Evolutionary conservation across 2,888 invertebrate genomes (phyloP), one percentile per base, ranked within the genome.

Genomic region (Sympetrum striolatum): DNA sequence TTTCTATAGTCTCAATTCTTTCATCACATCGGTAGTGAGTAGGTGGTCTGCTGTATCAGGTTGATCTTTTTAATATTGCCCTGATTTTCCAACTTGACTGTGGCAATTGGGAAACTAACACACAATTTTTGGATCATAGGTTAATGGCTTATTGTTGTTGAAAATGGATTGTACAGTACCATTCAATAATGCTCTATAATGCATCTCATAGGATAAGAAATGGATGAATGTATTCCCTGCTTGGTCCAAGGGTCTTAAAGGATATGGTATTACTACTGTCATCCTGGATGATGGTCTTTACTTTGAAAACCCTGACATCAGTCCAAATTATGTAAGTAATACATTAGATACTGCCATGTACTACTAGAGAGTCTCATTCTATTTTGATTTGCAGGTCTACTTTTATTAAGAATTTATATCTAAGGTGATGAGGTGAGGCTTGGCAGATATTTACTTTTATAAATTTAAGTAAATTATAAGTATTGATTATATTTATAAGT

Each of bases 271-370:
- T 6, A 92, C 92, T 10, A 92, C 94, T 53, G 92, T 92, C 35
- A 93, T 94, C 25, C 92, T 94, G 90, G 94, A 94, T 91, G 94
- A 94, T 91, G 94, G 94, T 35, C 81, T 92, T 5, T 91, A 92
- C 60, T 91, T 91, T 25, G 82, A 73, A 8, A 92, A 92, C 90
- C 90, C 90, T n/a, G 92, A 92, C 48, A 91, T 92, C n/a, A 91
- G 90, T 14, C 60, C 58, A 14, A 92, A 92, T 91, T 92, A 92
- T 37, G 92, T 92, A 90, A 92, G 91, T 91, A 39, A 3, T 31
- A 35, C 35, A 25, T 90, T 6, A 39, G 37, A 22, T 22, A 22
- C 10, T 35, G 15, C 10, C 25, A 31, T 37, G 8, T n/a, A 80
- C 22, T 80, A 6, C 31, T 25, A 35, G 4, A 6, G 14, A 39